Evolutionary conservation across 2,888 invertebrate species (phyloP).

Genomic region (Bedellia somnulentella): DNA sequence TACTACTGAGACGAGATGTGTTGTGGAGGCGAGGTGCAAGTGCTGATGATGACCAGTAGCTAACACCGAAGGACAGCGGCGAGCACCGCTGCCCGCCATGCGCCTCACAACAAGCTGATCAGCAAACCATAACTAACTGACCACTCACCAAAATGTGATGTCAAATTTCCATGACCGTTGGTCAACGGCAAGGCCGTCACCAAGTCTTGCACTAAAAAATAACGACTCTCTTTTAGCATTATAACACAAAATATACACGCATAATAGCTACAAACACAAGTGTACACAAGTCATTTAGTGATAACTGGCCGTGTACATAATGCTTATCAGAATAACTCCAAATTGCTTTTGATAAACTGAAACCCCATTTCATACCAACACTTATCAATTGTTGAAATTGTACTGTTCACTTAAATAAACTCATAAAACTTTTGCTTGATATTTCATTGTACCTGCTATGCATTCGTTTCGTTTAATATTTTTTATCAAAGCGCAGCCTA

Average conservation of each 20-base stretch:
- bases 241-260: too few species aligned
- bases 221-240: slow-evolving; percentile 56
- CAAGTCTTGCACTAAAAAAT: slow-evolving; percentile 63
- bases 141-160: slow-evolving; percentile 62
- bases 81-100: too few species aligned
- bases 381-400: slow-evolving; percentile 15
- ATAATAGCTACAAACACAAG: slow-evolving; percentile 8
- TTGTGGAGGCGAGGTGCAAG: too few species aligned
- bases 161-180: slow-evolving; percentile 58
- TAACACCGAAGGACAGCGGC: too few species aligned
- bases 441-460: too few species aligned
- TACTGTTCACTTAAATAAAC: slow-evolving; percentile 5
- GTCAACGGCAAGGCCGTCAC: slow-evolving; percentile 61
- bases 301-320: not conserved
- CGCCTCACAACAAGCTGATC: too few species aligned
- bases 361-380: slow-evolving; percentile 9
- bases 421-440: too few species aligned
- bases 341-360: slow-evolving; percentile 16
- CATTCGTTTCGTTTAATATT: too few species aligned
- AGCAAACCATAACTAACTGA: too few species aligned
- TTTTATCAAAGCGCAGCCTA: too few species aligned
- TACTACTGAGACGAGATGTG: too few species aligned
- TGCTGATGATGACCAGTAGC: too few species aligned
- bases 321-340: slow-evolving; percentile 13
- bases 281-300: not conserved